Base-by-base conservation (phyloP, 2,888 invertebrate species). In the Macrophya alboannulata region DNA sequence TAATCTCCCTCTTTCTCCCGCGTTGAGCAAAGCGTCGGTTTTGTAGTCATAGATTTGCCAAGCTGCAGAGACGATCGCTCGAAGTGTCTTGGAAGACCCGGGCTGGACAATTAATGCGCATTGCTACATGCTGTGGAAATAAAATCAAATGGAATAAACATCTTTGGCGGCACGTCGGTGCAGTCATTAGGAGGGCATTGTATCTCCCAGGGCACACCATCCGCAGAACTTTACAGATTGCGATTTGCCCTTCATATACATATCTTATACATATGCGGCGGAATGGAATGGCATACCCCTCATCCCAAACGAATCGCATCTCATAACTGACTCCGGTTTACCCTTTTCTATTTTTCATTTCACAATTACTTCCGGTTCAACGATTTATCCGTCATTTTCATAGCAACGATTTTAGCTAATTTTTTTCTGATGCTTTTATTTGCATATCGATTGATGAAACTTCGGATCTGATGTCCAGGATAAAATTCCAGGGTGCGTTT, bases 31-130 rank as follows among this genome's bases (percentile, higher is more conserved):
- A 55, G 55, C 31, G 3, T 55, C n/a, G 8, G 51, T n/a, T 55
- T 55, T n/a, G 17, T n/a, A 55, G 55, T 55, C 55, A 55, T 55
- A 55, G 55, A 21, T 62, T 31, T 25, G 62, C 25, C 62, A 25
- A 62, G 62, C 25, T 68, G 37, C 17, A n/a, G 77, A 77, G 6
- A 9, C 37, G 55, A 77, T 77, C 12, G 31, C 48, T 51, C 25
- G 55, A 77, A 51, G 31, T 31, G 25, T 43, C 40, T 62, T 37
- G 68, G 68, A 68, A 68, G 68, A 25, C 40, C 81, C 62, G 48
- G 48, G 71, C 65, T 83, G 83, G 83, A 48, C 83, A 83, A 83
- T 83, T 83, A 83, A 83, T 83, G 83, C 71, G 68, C 72, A 45
- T 43, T 74, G 45, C 72, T 43, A n/a, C 81, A 81, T 68, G 83